Conservation (phyloP, 2,797 vertebrate genomes). For the Phoebastria nigripes region DNA sequence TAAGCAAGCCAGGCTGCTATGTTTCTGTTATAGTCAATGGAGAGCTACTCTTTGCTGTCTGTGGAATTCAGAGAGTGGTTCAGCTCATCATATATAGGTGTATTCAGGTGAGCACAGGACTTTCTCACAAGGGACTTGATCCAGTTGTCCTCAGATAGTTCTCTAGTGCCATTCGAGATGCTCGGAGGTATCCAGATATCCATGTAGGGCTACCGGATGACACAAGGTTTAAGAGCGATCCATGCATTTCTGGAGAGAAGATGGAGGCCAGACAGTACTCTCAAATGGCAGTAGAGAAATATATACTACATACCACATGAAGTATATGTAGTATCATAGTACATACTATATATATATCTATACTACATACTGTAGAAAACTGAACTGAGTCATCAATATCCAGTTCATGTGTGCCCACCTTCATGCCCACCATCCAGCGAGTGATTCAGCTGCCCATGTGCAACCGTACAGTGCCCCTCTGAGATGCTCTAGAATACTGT, state of each 20-base stretch:
- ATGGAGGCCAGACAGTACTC: neutral
- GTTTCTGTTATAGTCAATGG: neutral
- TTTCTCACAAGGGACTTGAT: neutral
- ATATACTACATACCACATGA: neutral
- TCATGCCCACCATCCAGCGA: neutral
- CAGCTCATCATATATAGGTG: neutral
- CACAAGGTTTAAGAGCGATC: neutral
- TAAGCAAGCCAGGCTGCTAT: neutral
- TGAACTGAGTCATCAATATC: neutral
- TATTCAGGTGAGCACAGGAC: neutral
- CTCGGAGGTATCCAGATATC: neutral
- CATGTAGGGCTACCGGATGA: fast-evolving
- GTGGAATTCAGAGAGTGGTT: neutral
- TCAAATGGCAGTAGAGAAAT: neutral
- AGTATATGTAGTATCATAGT: no score
- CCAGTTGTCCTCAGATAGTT: neutral
- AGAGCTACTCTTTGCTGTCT: neutral
- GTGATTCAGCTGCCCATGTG: neutral
- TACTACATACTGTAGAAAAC: neutral
- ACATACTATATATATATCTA: no score
- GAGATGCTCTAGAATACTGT: neutral
- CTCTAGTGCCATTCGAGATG: fast-evolving
- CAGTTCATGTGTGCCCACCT: neutral
- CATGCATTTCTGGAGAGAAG: neutral
- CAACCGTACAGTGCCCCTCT: neutral